Evolutionary conservation across 2,888 invertebrate species (phyloP).

Genomic region (Archips xylosteana): DNA sequence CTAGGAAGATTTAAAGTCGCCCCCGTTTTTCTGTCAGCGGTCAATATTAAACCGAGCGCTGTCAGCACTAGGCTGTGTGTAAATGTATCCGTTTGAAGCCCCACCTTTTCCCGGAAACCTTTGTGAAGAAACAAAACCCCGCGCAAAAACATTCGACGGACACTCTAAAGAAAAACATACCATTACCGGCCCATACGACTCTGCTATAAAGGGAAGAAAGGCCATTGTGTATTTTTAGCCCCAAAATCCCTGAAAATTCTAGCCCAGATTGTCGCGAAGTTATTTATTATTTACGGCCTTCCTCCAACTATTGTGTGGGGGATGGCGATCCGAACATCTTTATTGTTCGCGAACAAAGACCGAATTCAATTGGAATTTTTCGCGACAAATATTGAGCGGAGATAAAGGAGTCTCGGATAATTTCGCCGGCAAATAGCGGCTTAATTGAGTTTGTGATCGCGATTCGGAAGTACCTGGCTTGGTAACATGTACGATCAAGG

Average conservation of each 20-base stretch:
- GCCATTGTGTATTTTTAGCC: constrained; percentile 9
- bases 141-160: constrained; percentile 5
- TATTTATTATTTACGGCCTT: constrained; percentile 12
- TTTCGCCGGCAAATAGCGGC: constrained; percentile 2
- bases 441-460: constrained; percentile 18
- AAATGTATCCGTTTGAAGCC: background rate
- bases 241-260: background rate
- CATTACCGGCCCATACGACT: constrained; percentile 7
- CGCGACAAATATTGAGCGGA: constrained; percentile 21
- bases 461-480: background rate
- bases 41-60: background rate
- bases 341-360: constrained; percentile 14
- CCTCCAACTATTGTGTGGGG: constrained; percentile 2
- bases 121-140: constrained; percentile 9
- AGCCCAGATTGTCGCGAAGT: constrained; percentile 12
- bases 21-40: background rate
- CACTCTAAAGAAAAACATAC: background rate
- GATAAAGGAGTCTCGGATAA: constrained; percentile 16
- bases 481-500: background rate
- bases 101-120: constrained; percentile 12
- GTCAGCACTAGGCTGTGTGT: background rate
- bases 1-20: background rate
- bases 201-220: background rate
- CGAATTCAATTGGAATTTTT: constrained; percentile 19
- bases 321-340: constrained; percentile 14